A percentile compares a stretch with the other conserved stretches of the same genome.
Conservation (phyloP, 2,888 invertebrate genomes). For the Sympetrum striolatum region DNA sequence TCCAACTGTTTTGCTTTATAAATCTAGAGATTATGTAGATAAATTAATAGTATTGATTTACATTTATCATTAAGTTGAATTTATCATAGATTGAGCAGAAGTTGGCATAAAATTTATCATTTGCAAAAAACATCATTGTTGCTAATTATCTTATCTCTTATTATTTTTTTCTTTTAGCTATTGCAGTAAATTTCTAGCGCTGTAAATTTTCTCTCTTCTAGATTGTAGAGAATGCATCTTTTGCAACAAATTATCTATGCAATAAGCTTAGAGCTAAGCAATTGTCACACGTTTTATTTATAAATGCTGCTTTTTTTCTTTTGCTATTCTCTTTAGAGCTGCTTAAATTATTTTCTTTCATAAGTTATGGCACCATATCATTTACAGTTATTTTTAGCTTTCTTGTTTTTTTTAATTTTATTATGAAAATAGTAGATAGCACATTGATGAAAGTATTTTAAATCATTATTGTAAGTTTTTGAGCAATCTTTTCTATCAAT, state of each 20-base stretch:
- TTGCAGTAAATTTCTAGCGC: neutral
- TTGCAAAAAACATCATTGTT: neutral
- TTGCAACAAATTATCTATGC: neutral
- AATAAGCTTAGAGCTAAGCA: neutral
- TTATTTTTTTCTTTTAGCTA: neutral
- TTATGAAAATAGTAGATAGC: too few species aligned
- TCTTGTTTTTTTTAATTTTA: too few species aligned
- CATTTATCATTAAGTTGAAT: neutral
- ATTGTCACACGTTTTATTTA: neutral
- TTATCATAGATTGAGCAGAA: neutral
- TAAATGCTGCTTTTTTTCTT: neutral
- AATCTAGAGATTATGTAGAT: too few species aligned
- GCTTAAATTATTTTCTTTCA: too few species aligned
- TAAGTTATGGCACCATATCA: too few species aligned
- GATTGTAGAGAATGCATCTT: neutral
- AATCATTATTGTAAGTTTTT: too few species aligned
- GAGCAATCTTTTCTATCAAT: too few species aligned
- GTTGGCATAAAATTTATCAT: neutral
- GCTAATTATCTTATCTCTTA: neutral
- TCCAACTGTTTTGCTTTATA: neutral
- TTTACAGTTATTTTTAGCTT: too few species aligned
- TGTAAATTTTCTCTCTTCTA: neutral
- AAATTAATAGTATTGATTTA: neutral
- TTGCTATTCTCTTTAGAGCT: too few species aligned
- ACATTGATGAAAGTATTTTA: too few species aligned